These are phyloP conservation scores for Drosophila imparisetae DNA, from an alignment of 2,888 invertebrate genomes.

Conservation along the genomic window DNA sequence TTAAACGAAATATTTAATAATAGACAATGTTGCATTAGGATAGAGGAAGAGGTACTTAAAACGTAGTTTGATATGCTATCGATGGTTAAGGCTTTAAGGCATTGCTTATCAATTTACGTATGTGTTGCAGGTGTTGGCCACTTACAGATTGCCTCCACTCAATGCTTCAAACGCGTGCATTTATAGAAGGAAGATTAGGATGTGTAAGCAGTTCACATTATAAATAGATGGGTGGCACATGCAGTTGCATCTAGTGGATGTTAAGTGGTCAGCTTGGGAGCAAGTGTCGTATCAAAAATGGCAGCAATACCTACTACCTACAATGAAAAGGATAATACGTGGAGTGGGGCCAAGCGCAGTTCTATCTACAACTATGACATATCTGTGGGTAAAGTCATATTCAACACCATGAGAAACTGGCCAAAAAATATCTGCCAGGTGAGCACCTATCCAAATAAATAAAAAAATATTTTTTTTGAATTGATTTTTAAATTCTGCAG, in stretches of 20 bases:
- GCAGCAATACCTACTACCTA: slow-evolving; percentile 54
- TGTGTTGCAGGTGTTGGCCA: slow-evolving; percentile 49
- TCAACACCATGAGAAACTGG: slow-evolving; percentile 70
- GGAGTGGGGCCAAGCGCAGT: slow-evolving; percentile 60
- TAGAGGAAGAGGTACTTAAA: slow-evolving; percentile 8
- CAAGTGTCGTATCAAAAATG: slow-evolving; percentile 38
- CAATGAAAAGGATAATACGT: slow-evolving; percentile 62
- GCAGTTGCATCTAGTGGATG: slow-evolving; percentile 5
- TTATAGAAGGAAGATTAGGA: slow-evolving; percentile 13
- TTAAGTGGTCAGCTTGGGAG: slow-evolving; percentile 2
- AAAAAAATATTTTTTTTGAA: background rate
- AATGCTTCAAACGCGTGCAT: slow-evolving; percentile 32
- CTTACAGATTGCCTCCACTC: slow-evolving; percentile 56
- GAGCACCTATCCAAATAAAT: background rate
- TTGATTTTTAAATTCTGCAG: slow-evolving; percentile 36
- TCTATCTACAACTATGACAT: slow-evolving; percentile 62
- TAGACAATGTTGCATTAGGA: slow-evolving; percentile 3
- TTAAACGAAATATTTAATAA: slow-evolving; percentile 6
- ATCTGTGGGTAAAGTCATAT: slow-evolving; percentile 64
- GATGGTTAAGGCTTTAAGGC: slow-evolving; percentile 2
- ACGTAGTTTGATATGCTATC: slow-evolving; percentile 24
- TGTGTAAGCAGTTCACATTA: slow-evolving; percentile 27
- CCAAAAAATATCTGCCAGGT: slow-evolving; percentile 72
- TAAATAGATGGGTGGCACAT: slow-evolving; percentile 52
- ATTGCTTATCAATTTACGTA: slow-evolving; percentile 54